phyloP scores from a whole-genome alignment of 1,140 invertebrate genomes.

The Brachionus rubens region DNA sequence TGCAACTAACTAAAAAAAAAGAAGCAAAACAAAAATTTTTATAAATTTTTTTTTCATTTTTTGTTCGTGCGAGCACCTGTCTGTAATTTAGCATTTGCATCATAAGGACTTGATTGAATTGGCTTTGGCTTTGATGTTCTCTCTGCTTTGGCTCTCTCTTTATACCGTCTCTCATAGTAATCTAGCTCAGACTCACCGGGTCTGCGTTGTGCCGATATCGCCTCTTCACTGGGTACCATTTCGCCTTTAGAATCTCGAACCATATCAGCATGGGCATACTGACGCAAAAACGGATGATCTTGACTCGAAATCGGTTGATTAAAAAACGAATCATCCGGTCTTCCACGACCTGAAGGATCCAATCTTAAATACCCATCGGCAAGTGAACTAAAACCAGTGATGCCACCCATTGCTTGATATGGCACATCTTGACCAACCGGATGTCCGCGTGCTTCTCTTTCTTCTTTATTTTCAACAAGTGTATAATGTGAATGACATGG shows the following conservation, averaged over 20 bases:
- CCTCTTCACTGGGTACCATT: constrained; percentile 50
- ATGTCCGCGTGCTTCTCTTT: constrained; percentile 57
- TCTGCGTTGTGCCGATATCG: constrained; percentile 53
- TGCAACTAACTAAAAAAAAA: no score
- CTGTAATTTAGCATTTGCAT: constrained; percentile 13
- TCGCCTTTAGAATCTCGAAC: constrained; percentile 3
- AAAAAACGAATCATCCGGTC: constrained; percentile 56
- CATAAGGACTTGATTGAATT: constrained; percentile 40
- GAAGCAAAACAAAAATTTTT: no score
- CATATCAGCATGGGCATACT: constrained; percentile 55
- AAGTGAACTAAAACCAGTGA: constrained; percentile 60
- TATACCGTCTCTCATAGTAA: constrained; percentile 55
- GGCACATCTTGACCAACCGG: constrained; percentile 56
- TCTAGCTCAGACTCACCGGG: constrained; percentile 59
- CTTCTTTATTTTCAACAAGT: constrained; percentile 58
- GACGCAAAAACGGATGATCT: constrained; percentile 58
- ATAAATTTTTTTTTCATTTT: neutral
- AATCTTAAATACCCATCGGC: constrained; percentile 59
- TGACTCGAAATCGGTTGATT: constrained; percentile 56
- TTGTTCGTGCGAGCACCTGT: neutral
- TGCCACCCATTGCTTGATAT: constrained; percentile 60
- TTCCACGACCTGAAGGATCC: constrained; percentile 60
- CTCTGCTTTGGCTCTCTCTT: constrained; percentile 38
- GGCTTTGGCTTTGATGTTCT: constrained; percentile 40
- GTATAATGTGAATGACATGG: constrained; percentile 54